Evolutionary conservation across 53 echinoderm and acorn worm species (phyloP), one percentile per base, ranked within the genome.

Genomic region (Temnopleurus reevesii): DNA sequence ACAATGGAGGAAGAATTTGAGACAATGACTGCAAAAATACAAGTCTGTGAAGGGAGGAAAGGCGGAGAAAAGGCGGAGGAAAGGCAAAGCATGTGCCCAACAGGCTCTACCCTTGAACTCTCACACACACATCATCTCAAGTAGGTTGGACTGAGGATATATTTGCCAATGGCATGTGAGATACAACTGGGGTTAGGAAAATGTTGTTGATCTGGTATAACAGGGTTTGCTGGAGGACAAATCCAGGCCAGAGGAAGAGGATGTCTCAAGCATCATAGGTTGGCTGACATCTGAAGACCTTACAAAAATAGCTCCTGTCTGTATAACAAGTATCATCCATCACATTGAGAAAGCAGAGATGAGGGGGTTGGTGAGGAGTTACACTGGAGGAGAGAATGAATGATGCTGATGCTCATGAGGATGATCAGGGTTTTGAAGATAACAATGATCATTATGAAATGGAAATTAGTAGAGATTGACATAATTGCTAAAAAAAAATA

Each of bases 181-280:
- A 55, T 83, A 55, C 36, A 35, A 9, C 55, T 35, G 35, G 83
- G 83, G 83, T 83, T 83, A 83, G 53, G 34, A 53, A 55, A 83
- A 83, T 83, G 83, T 83, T 83, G 30, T 55, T 83, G 83, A 83
- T 83, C 83, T 55, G 53, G 55, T 83, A 55, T 53, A 53, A 83
- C 55, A 83, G 55, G 57, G 83, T 83, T 80, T 83, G 83, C 83
- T 83, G 56, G 83, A 83, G 83, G 83, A 83, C 83, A 71, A 71
- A n/a, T n/a, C n/a, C n/a, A 71, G 71, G 71, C 71, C 41, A 41
- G 19, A 71, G 71, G 71, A 71, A 71, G 71, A 71, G 71, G 71
- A 71, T 71, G 71, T 71, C 71, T 71, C 38, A 41, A 23, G 43
- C 71, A 71, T 36, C 71, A 36, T 41, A 41, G 71, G 71, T 71